Conservation (phyloP, 2,888 invertebrate species). For the Limenitis camilla region DNA sequence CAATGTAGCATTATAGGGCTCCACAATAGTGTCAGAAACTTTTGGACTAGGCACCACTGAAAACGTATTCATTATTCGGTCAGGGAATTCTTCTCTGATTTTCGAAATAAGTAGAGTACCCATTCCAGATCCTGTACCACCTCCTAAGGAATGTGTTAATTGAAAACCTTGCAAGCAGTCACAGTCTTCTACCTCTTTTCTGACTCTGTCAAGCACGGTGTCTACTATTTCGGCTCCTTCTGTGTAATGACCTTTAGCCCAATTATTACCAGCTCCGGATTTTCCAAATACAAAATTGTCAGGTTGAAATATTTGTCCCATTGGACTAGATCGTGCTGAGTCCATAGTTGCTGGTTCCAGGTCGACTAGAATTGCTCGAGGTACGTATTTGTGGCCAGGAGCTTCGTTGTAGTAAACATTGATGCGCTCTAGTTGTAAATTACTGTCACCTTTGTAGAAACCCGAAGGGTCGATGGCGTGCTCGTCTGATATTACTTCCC, state of each 20-base stretch:
- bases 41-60: conserved; percentile 87
- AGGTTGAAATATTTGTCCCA: conserved; percentile 89
- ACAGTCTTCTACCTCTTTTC: conserved; percentile 90
- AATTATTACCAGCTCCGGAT: conserved; percentile 56
- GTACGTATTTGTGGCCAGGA: conserved; percentile 65
- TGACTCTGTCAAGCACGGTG: conserved; percentile 85
- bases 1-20: conserved; percentile 89
- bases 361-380: conserved; percentile 59
- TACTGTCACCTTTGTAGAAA: conserved; percentile 79
- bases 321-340: conserved; percentile 88
- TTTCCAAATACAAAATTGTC: conserved; percentile 90
- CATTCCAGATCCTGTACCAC: conserved; percentile 67
- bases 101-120: conserved; percentile 85
- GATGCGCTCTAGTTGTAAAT: conserved; percentile 83
- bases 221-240: conserved; percentile 92
- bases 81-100: conserved; percentile 92
- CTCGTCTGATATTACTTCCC: too few species aligned
- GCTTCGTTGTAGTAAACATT: conserved; percentile 87
- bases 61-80: conserved; percentile 87
- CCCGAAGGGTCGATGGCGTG: conserved; percentile 84
- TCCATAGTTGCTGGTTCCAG: conserved; percentile 80
- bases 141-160: conserved; percentile 81
- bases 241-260: conserved; percentile 93
- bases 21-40: conserved; percentile 78
- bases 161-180: conserved; percentile 94